phyloP scores from a whole-genome alignment of 1,140 invertebrate species.

The Oncopodura yosiiana region DNA sequence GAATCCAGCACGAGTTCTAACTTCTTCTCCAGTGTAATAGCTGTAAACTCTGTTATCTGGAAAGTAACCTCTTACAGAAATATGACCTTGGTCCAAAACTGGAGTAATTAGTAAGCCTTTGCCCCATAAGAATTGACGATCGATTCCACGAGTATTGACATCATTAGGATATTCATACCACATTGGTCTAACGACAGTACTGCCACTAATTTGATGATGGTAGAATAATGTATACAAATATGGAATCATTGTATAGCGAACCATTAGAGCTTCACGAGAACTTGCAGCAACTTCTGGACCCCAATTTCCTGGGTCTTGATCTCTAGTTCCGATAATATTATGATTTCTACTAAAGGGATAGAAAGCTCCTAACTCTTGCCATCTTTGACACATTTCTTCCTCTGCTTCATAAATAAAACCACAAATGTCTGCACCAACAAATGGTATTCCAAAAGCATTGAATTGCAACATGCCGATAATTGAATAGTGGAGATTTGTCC shows the following conservation, averaged over 20 bases:
- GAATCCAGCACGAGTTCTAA: slow-evolving; percentile 44
- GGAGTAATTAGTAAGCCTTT: slow-evolving; percentile 36
- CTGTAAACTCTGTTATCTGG: slow-evolving; percentile 42
- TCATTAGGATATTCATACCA: slow-evolving; percentile 38
- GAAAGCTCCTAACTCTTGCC: slow-evolving; percentile 47
- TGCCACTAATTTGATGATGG: slow-evolving; percentile 30
- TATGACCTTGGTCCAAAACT: slow-evolving; percentile 33
- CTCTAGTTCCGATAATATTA: slow-evolving; percentile 34
- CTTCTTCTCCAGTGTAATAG: slow-evolving; percentile 40
- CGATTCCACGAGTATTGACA: slow-evolving; percentile 31
- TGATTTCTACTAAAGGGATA: slow-evolving; percentile 41
- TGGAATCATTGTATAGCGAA: slow-evolving; percentile 45
- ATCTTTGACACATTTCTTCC: slow-evolving; percentile 45
- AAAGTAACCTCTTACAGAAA: slow-evolving; percentile 38
- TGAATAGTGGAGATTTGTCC: slow-evolving; percentile 43
- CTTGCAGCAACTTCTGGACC: slow-evolving; percentile 35
- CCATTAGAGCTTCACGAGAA: slow-evolving; percentile 37
- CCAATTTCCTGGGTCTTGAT: slow-evolving; percentile 39
- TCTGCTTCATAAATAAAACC: slow-evolving; percentile 44
- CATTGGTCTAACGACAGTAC: slow-evolving; percentile 36
- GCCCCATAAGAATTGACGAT: slow-evolving; percentile 38
- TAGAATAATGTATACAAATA: slow-evolving; percentile 46
- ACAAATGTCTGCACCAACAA: slow-evolving; percentile 49
- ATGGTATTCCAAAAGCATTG: slow-evolving; percentile 45
- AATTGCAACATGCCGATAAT: slow-evolving; percentile 40